Percentiles rank a stretch among this genome's conserved stretches.
These are phyloP conservation scores for Clytia hemisphaerica DNA, from an alignment of 30 jellyfish, hydroid and myxozoan species.

Conservation along the genomic window DNA sequence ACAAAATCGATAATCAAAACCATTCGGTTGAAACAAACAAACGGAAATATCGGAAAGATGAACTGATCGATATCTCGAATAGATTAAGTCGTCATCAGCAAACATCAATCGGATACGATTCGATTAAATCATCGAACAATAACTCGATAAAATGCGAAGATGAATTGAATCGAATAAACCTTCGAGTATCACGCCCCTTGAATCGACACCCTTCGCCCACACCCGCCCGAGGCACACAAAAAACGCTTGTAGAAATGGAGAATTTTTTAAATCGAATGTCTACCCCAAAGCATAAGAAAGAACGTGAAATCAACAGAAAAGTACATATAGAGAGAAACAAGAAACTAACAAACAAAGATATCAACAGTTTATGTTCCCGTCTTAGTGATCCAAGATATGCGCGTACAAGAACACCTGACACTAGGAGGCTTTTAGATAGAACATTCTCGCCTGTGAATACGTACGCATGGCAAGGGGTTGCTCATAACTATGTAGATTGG, in stretches of 20 bases:
- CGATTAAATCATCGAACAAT: no score
- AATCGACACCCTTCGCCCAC: no score
- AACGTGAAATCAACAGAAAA: constrained; percentile 29
- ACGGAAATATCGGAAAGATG: no score
- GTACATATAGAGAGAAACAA: constrained; percentile 30
- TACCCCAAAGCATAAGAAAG: constrained; percentile 7
- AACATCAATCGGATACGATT: no score
- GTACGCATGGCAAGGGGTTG: constrained; percentile 58
- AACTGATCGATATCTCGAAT: no score
- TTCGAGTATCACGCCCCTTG: no score
- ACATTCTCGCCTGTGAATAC: constrained; percentile 51
- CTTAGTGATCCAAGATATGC: constrained; percentile 45
- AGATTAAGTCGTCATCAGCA: no score
- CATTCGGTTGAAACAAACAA: no score
- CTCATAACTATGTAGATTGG: background rate
- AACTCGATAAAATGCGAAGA: background rate
- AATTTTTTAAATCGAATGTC: constrained; percentile 42
- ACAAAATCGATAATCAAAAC: no score
- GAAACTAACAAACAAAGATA: constrained; percentile 18
- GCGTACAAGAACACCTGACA: constrained; percentile 49
- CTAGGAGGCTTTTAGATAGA: constrained; percentile 28
- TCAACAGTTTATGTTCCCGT: constrained; percentile 33
- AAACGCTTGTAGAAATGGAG: constrained; percentile 31
- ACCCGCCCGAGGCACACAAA: constrained; percentile 11
- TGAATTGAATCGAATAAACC: background rate